Base-by-base conservation (phyloP, 2,888 invertebrate species). In the Acrocera orbiculus region DNA sequence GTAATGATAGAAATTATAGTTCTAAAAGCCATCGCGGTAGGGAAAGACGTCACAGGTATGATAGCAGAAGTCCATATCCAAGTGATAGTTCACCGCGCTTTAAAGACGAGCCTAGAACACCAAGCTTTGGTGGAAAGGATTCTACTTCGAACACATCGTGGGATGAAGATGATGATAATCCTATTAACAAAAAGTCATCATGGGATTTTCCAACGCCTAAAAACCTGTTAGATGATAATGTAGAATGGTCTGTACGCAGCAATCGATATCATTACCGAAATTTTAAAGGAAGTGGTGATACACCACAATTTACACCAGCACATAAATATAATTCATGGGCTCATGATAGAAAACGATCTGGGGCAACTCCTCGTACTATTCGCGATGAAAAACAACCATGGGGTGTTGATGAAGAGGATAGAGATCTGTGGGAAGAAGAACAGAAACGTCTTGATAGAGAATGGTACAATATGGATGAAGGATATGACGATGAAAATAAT, bases 401-500 rank as follows among this genome's bases (percentile, higher is more conserved):
- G 70, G 70, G 65, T 13, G 70, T 65, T 19, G 58, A 67, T 11
- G 76, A 78, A 28, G 70, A 76, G 16, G 86, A 90, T 22, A 70
- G 76, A 25, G 73, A 77, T 11, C 65, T 80, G 30, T 93, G 90
- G 90, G 82, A 87, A 52, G 82, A 83, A 47, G 90, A 92, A 40
- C 86, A 92, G 54, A 75, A 76, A 45, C 70, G 86, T 43, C 61
- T 92, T 3, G 96, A 98, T 54, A 66, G 98, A 35, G 93, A 93
- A 48, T 98, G 98, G 96, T 96, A 96, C 54, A 80, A 78, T 42
- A 76, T 93, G 64, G 95, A 90, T 46, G 92, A 95, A 62, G 80
- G 83, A n/a, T 80, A 80, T 52, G 79, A 81, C 38, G 89, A 90
- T 44, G 87, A 90, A 48, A 76, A 85, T 40, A 90, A 92, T 57